Percentiles rank a stretch among this genome's conserved stretches.
These are phyloP conservation scores for Bothrops jararaca DNA, from an alignment of 2,113 vertebrate genomes.

Conservation along the genomic window DNA sequence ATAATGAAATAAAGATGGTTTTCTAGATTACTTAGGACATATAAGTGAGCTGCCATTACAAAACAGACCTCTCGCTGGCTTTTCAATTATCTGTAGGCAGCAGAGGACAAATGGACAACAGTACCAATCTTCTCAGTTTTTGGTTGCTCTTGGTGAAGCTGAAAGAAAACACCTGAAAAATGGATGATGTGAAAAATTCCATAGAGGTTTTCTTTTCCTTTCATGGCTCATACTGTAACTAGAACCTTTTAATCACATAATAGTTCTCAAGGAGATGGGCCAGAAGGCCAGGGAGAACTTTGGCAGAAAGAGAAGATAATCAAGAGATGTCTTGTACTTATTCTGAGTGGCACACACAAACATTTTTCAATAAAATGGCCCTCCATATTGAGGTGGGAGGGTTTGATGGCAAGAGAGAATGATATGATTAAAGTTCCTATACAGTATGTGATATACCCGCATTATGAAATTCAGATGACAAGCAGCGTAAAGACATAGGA, in stretches of 20 bases:
- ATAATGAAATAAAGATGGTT: too few species aligned
- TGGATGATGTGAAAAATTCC: too few species aligned
- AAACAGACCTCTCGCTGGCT: neutral
- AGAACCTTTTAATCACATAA: too few species aligned
- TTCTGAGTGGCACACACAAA: neutral
- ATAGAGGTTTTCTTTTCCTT: too few species aligned
- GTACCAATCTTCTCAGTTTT: too few species aligned
- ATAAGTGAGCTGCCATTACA: neutral
- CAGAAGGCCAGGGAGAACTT: too few species aligned
- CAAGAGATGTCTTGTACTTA: neutral
- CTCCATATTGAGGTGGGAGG: too few species aligned
- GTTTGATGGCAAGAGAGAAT: neutral
- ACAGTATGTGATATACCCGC: too few species aligned
- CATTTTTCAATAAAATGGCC: neutral
- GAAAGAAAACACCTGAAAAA: too few species aligned
- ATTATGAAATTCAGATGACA: neutral
- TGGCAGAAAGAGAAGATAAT: neutral
- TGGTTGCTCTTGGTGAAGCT: too few species aligned
- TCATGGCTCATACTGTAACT: too few species aligned
- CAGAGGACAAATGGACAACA: neutral
- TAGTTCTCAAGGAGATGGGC: too few species aligned
- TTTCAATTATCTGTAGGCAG: neutral
- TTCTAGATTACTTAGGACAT: neutral
- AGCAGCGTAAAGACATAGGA: neutral
- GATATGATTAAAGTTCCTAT: neutral